Evolutionary conservation across 2,113 vertebrate genomes (phyloP).

Genomic region (Irena cyanogastra): DNA sequence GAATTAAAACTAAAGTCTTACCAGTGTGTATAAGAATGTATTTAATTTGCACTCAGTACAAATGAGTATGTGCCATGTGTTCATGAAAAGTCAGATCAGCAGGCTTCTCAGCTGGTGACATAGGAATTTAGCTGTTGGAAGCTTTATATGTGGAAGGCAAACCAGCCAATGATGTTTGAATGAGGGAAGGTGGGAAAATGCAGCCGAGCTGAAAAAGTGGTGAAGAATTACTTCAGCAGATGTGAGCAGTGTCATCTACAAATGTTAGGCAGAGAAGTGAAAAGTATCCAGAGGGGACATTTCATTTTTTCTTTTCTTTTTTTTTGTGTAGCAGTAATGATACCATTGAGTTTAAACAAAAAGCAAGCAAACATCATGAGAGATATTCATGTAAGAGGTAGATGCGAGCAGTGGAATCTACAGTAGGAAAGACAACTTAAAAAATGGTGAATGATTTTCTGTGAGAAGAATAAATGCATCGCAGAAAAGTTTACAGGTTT

Average conservation of each 20-base stretch:
- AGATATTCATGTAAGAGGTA: background rate
- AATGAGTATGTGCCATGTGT: background rate
- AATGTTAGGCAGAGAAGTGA: background rate
- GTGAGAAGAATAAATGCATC: background rate
- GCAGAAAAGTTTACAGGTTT: background rate
- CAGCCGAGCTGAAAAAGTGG: background rate
- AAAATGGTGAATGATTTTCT: background rate
- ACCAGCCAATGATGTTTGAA: background rate
- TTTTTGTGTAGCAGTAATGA: background rate
- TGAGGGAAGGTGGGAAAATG: background rate
- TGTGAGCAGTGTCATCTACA: background rate
- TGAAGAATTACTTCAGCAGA: background rate
- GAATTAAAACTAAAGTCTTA: background rate
- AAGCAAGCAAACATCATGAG: background rate
- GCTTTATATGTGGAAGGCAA: background rate
- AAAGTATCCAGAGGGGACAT: background rate
- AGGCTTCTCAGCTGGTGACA: slow-evolving; percentile 8
- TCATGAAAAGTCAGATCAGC: slow-evolving; percentile 9
- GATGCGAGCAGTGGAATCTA: background rate
- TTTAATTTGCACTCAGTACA: slow-evolving; percentile 5
- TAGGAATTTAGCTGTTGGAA: background rate
- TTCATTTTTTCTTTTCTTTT: background rate
- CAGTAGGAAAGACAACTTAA: background rate
- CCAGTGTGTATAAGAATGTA: background rate
- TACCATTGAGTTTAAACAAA: background rate